Base-by-base conservation (phyloP, 2,888 invertebrate species). In the Cosmia pyralina region DNA sequence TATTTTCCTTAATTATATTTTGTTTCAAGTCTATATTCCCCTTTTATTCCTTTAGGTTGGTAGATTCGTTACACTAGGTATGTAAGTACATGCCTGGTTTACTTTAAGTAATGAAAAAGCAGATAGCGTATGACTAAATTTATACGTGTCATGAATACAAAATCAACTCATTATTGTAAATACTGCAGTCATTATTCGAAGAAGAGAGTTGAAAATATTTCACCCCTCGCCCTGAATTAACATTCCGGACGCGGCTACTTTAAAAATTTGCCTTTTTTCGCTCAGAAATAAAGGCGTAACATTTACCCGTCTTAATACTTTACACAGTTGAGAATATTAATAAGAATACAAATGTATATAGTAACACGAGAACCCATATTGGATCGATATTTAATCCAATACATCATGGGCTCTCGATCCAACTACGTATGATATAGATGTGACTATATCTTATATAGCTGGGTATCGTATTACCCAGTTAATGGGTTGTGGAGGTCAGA, bases 221-320 rank as follows among this genome's bases (percentile, higher is more conserved):
- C 84, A 87, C 81, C 84, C 84, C 84, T 69, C 80, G 72, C 75
- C 71, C 62, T 76, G 87, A 90, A 91, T 92, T 92, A 92, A 90
- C 79, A 92, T 92, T 92, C 92, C 86, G 81, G 82, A 84, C 88
- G 88, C 85, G 85, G 81, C 77, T 83, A 84, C 88, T 89, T 91
- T 87, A 84, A 89, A 91, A 89, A 89, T 86, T 88, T 83, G 83
- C 87, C 85, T 90, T 88, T 88, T 88, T 89, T 89, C 84, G 86
- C 82, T 87, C 83, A 84, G 87, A 87, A 90, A 90, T 90, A 89
- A 92, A 92, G 91, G 88, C 90, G 89, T 91, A 88, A 90, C 89
- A 85, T 89, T 90, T 89, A 88, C 88, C 81, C 88, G 84, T 89
- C 91, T 91, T 89, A 89, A 89, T 90, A 88, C 88, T 87, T 88